phyloP scores from a whole-genome alignment of 1,140 invertebrate genomes.

The Bombus difficillimus region DNA sequence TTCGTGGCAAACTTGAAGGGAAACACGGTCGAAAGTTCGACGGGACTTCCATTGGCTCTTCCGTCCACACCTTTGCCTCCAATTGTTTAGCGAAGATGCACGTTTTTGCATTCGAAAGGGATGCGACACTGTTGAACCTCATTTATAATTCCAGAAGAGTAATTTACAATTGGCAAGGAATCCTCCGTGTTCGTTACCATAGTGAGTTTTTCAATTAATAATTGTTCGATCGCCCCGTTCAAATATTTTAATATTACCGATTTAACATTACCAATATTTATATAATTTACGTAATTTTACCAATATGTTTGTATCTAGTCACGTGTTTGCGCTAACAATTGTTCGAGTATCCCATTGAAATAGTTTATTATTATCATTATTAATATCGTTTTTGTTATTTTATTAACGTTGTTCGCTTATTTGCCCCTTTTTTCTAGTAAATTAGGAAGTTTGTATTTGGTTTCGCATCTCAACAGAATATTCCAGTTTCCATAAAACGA shows the following conservation, averaged over 20 bases:
- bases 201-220: neutral
- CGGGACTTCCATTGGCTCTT: neutral
- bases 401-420: accelerated
- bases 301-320: too few species aligned
- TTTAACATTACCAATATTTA: too few species aligned
- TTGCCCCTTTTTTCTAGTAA: too few species aligned
- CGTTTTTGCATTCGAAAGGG: neutral
- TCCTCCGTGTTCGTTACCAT: neutral
- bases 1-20: slow-evolving; percentile 18
- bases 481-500: neutral
- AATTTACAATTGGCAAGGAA: neutral
- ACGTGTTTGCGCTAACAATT: too few species aligned
- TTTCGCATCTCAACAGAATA: neutral
- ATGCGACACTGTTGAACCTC: neutral
- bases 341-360: too few species aligned
- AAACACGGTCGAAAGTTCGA: slow-evolving; percentile 21
- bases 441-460: neutral
- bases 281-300: too few species aligned
- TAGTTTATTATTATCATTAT: too few species aligned
- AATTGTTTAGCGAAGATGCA: neutral
- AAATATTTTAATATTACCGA: neutral
- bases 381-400: too few species aligned
- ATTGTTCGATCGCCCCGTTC: neutral
- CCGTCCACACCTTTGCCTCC: neutral
- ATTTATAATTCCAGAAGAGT: neutral